Conservation (phyloP, 30 jellyfish, hydroid and myxozoan genomes). For the Morbakka virulenta region DNA sequence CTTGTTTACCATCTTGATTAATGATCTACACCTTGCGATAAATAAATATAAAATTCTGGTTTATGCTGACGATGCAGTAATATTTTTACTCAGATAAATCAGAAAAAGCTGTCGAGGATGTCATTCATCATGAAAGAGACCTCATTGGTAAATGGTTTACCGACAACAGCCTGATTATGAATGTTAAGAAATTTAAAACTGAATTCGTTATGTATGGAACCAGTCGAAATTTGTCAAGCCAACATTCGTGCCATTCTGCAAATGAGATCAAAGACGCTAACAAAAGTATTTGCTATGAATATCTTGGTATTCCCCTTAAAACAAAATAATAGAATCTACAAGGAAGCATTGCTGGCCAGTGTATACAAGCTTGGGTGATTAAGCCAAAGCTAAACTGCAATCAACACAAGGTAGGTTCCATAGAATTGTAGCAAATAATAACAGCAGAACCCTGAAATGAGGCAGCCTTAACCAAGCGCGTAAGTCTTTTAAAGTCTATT, state of each 20-base stretch:
- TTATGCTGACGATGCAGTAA: constrained; percentile 55
- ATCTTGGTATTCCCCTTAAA: constrained; percentile 7
- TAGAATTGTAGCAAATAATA: too few species aligned
- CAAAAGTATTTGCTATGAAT: background rate
- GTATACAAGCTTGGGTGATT: constrained; percentile 17
- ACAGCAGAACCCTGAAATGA: too few species aligned
- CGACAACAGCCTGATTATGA: constrained; percentile 40
- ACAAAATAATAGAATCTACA: background rate
- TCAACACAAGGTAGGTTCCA: too few species aligned
- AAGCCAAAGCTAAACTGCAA: constrained; percentile 38
- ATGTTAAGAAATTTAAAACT: background rate
- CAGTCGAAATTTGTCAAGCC: too few species aligned
- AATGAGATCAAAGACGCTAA: constrained; percentile 7
- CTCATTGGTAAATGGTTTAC: constrained; percentile 44
- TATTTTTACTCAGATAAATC: constrained; percentile 43
- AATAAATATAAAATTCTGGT: constrained; percentile 5
- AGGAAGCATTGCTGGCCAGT: constrained; percentile 27
- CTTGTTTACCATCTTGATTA: constrained; percentile 23
- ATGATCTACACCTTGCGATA: too few species aligned
- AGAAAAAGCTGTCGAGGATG: too few species aligned
- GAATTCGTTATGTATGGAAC: too few species aligned
- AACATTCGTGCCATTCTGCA: constrained; percentile 11
- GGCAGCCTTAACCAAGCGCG: too few species aligned
- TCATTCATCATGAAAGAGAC: constrained; percentile 18
- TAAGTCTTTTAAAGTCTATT: too few species aligned